These are phyloP conservation scores for Polymixis lichenea DNA, from an alignment of 2,888 invertebrate species.

Conservation along the genomic window DNA sequence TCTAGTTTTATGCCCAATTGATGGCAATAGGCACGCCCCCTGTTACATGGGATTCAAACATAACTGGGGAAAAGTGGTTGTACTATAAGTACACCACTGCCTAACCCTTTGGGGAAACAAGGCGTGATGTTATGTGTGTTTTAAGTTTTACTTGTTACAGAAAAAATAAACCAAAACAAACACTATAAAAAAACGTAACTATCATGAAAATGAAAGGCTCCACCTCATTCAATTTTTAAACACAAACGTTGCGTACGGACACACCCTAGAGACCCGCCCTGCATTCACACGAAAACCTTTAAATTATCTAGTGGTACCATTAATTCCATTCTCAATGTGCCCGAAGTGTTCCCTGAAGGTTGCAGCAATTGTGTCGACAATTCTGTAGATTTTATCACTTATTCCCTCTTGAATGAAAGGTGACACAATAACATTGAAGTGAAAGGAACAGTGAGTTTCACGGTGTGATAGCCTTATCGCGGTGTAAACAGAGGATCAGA, in stretches of 20 bases:
- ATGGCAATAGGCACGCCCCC: too few relatives aligned
- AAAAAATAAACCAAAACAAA: constrained; percentile 20
- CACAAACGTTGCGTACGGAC: constrained; percentile 50
- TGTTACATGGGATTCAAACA: too few relatives aligned
- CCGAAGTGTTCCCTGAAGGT: constrained; percentile 51
- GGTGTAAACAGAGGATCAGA: constrained; percentile 66
- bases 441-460: constrained; percentile 60
- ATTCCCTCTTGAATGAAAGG: constrained; percentile 49
- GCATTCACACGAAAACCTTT: constrained; percentile 48
- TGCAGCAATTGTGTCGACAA: constrained; percentile 59
- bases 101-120: too few relatives aligned
- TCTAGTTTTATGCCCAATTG: too few relatives aligned
- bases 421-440: constrained; percentile 28
- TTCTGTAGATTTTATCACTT: constrained; percentile 64
- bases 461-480: constrained; percentile 66
- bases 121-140: too few relatives aligned
- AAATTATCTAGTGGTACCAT: constrained; percentile 62
- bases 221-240: constrained; percentile 33
- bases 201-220: constrained; percentile 16
- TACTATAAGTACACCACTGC: too few relatives aligned
- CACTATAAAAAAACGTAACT: constrained; percentile 1
- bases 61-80: too few relatives aligned
- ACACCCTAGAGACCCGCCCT: constrained; percentile 58
- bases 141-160: background rate
- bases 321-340: constrained; percentile 47